Evolutionary conservation across 2,797 vertebrate species (phyloP).

Genomic region (Gymnopithys bicolor): DNA sequence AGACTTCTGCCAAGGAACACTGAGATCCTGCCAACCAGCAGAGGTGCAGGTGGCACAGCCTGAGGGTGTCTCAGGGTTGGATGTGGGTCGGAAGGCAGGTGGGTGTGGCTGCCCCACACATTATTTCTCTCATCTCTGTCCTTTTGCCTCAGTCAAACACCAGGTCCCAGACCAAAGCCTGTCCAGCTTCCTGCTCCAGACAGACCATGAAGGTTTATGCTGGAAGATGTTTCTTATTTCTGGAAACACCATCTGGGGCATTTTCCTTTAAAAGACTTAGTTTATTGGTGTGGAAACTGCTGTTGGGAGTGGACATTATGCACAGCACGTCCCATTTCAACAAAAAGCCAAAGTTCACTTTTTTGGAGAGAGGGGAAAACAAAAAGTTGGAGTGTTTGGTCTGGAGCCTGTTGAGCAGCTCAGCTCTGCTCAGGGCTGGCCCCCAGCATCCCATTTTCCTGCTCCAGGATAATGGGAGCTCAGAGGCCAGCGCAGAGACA

Average conservation of each 20-base stretch:
- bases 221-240: constrained; percentile 21
- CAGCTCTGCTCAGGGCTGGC: not conserved
- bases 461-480: constrained; percentile 28
- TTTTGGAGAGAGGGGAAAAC: not conserved
- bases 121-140: not conserved
- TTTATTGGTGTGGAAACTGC: not conserved
- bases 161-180: not conserved
- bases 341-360: not conserved
- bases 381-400: not conserved
- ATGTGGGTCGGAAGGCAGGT: not conserved
- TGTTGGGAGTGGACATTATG: constrained; percentile 11
- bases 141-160: not conserved
- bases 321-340: not conserved
- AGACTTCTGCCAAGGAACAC: too few species aligned
- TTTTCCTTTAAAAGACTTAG: not conserved
- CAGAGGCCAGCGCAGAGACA: not conserved
- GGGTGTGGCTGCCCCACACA: not conserved
- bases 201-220: not conserved
- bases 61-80: not conserved
- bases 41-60: not conserved
- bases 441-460: constrained; percentile 28
- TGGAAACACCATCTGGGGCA: not conserved
- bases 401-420: not conserved
- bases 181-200: not conserved
- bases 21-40: not conserved